These are phyloP conservation scores for Drosophila mayri DNA, from an alignment of 1,140 invertebrate genomes.

Conservation along the genomic window DNA sequence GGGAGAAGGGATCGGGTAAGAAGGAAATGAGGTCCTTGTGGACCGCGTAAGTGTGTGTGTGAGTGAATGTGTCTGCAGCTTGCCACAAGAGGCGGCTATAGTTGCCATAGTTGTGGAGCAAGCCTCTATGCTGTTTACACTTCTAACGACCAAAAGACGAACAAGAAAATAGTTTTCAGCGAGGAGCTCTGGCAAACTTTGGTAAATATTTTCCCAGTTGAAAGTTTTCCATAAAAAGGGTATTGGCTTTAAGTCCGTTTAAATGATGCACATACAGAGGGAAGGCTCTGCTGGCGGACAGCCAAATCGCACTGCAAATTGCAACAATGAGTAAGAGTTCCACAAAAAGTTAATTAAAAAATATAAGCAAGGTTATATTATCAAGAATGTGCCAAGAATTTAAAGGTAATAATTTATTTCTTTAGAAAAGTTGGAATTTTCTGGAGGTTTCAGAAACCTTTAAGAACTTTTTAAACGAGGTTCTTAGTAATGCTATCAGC, in stretches of 20 bases:
- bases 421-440: not conserved
- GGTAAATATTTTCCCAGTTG: conserved; percentile 32
- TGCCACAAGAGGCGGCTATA: conserved; percentile 26
- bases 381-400: not conserved
- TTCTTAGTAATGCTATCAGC: too few relatives aligned
- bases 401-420: not conserved
- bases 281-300: not conserved
- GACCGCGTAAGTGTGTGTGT: not conserved
- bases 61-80: conserved; percentile 7
- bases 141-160: conserved; percentile 53
- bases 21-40: conserved; percentile 8
- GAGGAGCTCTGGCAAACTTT: conserved; percentile 17
- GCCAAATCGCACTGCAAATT: conserved; percentile 6
- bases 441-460: not conserved
- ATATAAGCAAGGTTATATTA: not conserved
- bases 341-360: not conserved
- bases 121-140: conserved; percentile 46
- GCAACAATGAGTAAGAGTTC: conserved; percentile 2
- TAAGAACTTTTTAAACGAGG: too few relatives aligned
- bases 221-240: conserved; percentile 48
- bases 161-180: conserved; percentile 21
- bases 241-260: conserved; percentile 20
- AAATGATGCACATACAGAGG: not conserved
- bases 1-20: not conserved
- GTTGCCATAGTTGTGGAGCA: conserved; percentile 21